Evolutionary conservation across 2,797 vertebrate species (phyloP).

Genomic region (Enteromius paludinosus): DNA sequence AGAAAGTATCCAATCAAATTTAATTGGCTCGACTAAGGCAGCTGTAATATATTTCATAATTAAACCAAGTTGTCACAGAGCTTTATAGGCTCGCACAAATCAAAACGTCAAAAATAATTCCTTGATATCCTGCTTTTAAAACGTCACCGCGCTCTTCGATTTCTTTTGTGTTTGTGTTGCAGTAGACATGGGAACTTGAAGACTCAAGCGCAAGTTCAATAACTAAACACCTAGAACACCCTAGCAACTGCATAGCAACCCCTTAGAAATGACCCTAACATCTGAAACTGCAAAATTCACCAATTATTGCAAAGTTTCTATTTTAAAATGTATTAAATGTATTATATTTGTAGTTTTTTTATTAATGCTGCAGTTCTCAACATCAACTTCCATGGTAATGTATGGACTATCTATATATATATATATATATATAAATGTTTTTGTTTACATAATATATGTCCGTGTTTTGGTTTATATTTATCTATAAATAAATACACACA

Average conservation of each 20-base stretch:
- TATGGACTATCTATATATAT: too few species aligned
- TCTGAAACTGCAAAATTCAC: neutral
- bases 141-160: slow-evolving; percentile 74
- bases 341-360: too few species aligned
- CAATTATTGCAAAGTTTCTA: neutral
- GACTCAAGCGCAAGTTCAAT: slow-evolving; percentile 45
- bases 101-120: slow-evolving; percentile 91
- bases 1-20: slow-evolving; percentile 99
- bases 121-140: slow-evolving; percentile 87
- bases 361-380: too few species aligned
- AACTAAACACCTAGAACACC: neutral
- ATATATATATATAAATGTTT: too few species aligned
- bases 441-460: too few species aligned
- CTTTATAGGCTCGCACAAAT: slow-evolving; percentile 91
- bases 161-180: slow-evolving; percentile 62
- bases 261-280: neutral
- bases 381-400: too few species aligned
- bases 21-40: slow-evolving; percentile 98
- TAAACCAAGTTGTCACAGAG: slow-evolving; percentile 95
- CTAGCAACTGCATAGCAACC: neutral
- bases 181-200: slow-evolving; percentile 67
- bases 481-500: too few species aligned
- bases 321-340: too few species aligned
- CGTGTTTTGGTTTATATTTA: too few species aligned
- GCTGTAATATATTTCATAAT: slow-evolving; percentile 97